Conservation (phyloP, 1,140 invertebrate genomes). For the Orchesella cincta region DNA sequence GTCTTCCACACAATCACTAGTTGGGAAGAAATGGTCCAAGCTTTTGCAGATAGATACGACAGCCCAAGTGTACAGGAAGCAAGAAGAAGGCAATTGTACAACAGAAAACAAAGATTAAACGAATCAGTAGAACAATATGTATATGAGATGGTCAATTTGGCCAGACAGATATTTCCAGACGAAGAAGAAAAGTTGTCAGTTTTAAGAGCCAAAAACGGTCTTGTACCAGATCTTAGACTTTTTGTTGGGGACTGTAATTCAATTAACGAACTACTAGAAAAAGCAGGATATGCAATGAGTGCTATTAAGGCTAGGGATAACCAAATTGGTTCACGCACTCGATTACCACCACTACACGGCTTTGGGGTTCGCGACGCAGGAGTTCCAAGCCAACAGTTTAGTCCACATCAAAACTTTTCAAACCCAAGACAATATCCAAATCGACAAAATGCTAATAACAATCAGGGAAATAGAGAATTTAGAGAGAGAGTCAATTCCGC, state of each 20-base stretch:
- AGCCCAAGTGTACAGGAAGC: background rate
- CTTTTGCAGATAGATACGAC: constrained; percentile 11
- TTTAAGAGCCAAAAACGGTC: background rate
- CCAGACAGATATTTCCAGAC: constrained; percentile 1
- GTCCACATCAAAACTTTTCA: background rate
- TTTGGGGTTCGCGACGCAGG: background rate
- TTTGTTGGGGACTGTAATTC: background rate
- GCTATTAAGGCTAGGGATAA: background rate
- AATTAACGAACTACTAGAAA: background rate
- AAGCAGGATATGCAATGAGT: background rate
- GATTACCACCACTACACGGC: background rate
- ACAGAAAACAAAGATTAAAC: background rate
- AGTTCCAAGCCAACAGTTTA: background rate
- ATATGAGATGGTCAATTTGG: constrained; percentile 31
- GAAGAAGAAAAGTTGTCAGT: background rate
- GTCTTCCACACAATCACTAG: background rate
- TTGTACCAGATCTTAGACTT: background rate
- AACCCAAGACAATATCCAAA: background rate
- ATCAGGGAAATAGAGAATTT: background rate
- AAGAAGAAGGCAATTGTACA: background rate
- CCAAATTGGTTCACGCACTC: background rate
- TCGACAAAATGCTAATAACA: background rate
- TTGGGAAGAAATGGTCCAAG: background rate
- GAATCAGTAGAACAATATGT: constrained; percentile 29
- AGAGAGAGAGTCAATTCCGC: background rate